phyloP scores from a whole-genome alignment of 2,888 invertebrate genomes.

The Seladonia tumulorum region DNA sequence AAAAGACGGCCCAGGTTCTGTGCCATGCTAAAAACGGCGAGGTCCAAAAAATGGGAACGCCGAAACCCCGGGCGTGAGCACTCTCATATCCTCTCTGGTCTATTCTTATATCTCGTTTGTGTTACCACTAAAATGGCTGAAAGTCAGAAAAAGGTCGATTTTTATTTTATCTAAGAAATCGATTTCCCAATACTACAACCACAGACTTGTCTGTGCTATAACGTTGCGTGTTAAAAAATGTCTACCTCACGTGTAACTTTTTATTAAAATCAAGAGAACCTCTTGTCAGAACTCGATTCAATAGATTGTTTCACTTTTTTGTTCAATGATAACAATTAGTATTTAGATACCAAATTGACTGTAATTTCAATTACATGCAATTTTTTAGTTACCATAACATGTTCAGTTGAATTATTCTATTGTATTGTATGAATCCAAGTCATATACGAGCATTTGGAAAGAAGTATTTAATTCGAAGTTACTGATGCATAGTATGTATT shows the following conservation, averaged over 20 bases:
- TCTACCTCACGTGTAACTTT: not conserved
- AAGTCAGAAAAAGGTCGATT: not conserved
- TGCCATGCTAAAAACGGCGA: no score
- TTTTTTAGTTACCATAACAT: not conserved
- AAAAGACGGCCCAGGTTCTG: no score
- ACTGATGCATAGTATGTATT: not conserved
- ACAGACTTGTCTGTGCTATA: no score
- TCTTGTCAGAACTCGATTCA: not conserved
- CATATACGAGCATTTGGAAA: not conserved
- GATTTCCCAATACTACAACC: not conserved
- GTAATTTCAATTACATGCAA: not conserved
- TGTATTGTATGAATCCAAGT: not conserved
- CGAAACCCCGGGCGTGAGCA: no score
- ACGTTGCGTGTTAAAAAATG: not conserved
- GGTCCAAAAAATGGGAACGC: no score
- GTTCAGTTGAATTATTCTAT: not conserved
- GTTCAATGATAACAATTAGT: not conserved
- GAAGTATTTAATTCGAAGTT: not conserved
- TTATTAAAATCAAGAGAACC: not conserved
- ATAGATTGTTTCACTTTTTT: not conserved
- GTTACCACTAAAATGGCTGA: not conserved
- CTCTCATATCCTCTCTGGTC: no score
- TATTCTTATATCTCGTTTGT: not conserved
- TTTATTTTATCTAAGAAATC: not conserved
- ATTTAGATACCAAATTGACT: not conserved